Base-by-base conservation (phyloP, 2,888 invertebrate species). In the Itoplectis maculator region DNA sequence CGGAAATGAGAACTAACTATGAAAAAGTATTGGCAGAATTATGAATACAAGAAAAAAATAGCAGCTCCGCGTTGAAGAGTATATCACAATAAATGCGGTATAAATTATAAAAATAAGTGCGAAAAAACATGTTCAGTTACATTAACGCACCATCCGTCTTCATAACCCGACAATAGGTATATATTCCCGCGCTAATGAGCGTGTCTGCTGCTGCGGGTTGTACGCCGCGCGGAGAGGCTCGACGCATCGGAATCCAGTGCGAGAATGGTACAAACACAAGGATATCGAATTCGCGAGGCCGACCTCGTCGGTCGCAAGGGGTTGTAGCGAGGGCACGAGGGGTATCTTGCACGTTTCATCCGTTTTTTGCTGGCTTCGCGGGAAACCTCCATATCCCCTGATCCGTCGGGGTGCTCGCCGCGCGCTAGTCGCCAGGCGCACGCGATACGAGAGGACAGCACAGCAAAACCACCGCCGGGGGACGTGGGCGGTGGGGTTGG, bases 321-420 rank as follows among this genome's bases (percentile, higher is more conserved):
- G 23, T 54, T 20, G n/a, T 20, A 63, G 20, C 29, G 29, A 40
- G 66, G 11, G 11, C 40, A 47, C 23, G 15, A 47, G 15, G 7
- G 40, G 37, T 20, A n/a, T 37, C 69, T 69, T 40, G 51, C 54
- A 54, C 69, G 69, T 54, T 69, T 54, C 69, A 51, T 69, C 40
- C 20, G 37, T 40, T 20, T 54, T 69, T 66, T 51, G 51, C 40
- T 69, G 37, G 51, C 51, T 4, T 20, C 51, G 69, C 51, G 20
- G 9, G 20, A 40, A 69, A 69, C 54, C 40, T 40, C 40, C 35
- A 18, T 69, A 54, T 54, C 51, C 37, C 37, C 40, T 37, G 29
- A 51, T 68, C 69, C 69, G 37, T 68, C 20, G 51, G 51, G 15
- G 40, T 13, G 37, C 20, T 40, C 20, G 35, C 18, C 20, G 51